Percentiles rank a stretch among this genome's conserved stretches.
These are phyloP conservation scores for Vanessa tameamea DNA, from an alignment of 1,140 invertebrate genomes.

Conservation along the genomic window DNA sequence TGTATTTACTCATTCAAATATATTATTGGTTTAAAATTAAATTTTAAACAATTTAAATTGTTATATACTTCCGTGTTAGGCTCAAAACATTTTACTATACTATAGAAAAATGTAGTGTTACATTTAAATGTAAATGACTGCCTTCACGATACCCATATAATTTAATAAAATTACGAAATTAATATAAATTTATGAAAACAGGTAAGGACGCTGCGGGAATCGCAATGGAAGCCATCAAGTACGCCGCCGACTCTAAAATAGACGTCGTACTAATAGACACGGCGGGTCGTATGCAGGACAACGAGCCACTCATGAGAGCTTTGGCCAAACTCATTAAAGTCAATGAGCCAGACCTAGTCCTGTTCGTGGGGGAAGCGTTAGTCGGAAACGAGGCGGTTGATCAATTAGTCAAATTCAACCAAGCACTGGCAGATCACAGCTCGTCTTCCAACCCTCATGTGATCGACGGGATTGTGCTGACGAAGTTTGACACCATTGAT, in stretches of 20 bases:
- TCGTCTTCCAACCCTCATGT: slow-evolving; percentile 91
- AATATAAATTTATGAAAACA: neutral
- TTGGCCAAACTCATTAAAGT: slow-evolving; percentile 63
- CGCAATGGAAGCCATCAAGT: slow-evolving; percentile 97
- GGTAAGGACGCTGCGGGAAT: slow-evolving; percentile 93
- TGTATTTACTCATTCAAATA: no score
- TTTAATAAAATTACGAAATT: neutral
- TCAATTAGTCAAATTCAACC: slow-evolving; percentile 99
- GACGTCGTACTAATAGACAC: slow-evolving; percentile 98
- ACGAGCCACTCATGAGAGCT: slow-evolving; percentile 84
- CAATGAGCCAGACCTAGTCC: slow-evolving; percentile 97
- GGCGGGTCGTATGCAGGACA: slow-evolving; percentile 99
- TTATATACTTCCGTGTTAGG: no score
- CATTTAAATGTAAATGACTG: no score
- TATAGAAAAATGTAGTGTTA: no score
- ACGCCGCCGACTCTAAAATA: slow-evolving; percentile 89
- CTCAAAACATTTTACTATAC: no score
- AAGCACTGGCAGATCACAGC: slow-evolving; percentile 95
- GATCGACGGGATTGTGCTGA: slow-evolving; percentile 98
- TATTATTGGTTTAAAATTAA: no score
- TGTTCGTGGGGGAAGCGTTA: slow-evolving; percentile 99
- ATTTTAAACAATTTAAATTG: no score
- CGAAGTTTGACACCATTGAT: slow-evolving; percentile 99
- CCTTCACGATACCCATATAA: no score
- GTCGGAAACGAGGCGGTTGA: slow-evolving; percentile 99